Evolutionary conservation across 2,888 invertebrate genomes (phyloP), one percentile per base, ranked within the genome.

Genomic region (Tribolium freemani): DNA sequence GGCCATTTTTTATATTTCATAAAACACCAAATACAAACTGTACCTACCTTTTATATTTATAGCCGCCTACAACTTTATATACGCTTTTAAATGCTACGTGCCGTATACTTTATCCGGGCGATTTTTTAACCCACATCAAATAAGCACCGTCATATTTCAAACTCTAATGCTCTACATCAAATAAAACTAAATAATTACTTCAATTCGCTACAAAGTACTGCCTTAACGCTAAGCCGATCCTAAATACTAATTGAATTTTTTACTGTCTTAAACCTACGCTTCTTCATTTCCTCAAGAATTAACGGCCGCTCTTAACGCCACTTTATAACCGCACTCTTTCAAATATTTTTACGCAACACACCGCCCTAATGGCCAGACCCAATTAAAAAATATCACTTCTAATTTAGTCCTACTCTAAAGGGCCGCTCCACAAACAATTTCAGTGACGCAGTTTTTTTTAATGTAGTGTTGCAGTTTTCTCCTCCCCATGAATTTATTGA

Each of bases 1-100:
- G 53, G 67, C 31, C 8, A 38, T 63, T 63, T 69, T 16, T 69
- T 69, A 61, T 64, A 56, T 70, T 64, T 63, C 56, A 63, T 70
- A 70, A 70, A 70, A 63, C 48, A 64, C 63, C 61, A 63, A 64
- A 68, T 51, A 68, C 68, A 54, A 53, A 54, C 54, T 66, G 21
- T 66, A 53, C 26, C 13, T 38, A 50, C 68, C 68, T 57, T 68
- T 68, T 68, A 67, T 68, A 68, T 68, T 68, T 68, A 68, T 57
- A 38, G 50, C 50, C n/a, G 31, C 16, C 68, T 58, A 68, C 68
- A 57, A 48, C 48, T 68, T 50, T 68, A 50, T 50, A 50, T 57
- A 57, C 50, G 38, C 57, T 48, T 68, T 68, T 68, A 58, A 68
- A 68, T 68, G 68, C 50, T 50, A 68, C 68, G 58, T 68, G 68